These are phyloP conservation scores for Rhopalosiphum nymphaeae DNA, from an alignment of 2,888 invertebrate genomes.

Conservation along the genomic window DNA sequence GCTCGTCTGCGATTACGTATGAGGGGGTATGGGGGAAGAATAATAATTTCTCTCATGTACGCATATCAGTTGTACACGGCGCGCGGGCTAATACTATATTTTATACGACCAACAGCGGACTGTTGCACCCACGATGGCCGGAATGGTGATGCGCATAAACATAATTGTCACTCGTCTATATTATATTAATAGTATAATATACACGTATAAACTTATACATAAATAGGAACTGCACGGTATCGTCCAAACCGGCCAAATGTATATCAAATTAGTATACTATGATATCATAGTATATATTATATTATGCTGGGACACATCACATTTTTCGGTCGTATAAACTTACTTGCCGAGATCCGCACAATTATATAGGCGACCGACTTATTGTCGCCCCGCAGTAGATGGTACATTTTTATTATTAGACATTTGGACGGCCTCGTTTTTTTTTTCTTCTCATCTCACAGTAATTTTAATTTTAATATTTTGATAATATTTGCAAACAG, in stretches of 20 bases:
- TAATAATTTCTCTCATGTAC: not conserved
- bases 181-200: not conserved
- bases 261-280: not conserved
- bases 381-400: not conserved
- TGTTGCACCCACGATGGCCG: not conserved
- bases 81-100: not conserved
- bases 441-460: not conserved
- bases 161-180: not conserved
- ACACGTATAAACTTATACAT: not conserved
- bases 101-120: conserved; percentile 15
- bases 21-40: not conserved
- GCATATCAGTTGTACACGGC: not conserved
- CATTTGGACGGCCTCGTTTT: not conserved
- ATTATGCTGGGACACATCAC: not conserved
- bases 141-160: not conserved
- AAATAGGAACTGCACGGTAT: not conserved
- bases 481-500: not conserved
- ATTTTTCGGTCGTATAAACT: not conserved
- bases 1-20: not conserved
- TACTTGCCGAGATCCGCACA: not conserved
- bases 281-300: not conserved
- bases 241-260: not conserved
- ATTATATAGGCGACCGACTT: not conserved
- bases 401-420: not conserved
- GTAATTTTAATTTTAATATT: not conserved